These are phyloP conservation scores for Staurois parvus DNA, from an alignment of 2,797 vertebrate genomes.

Conservation along the genomic window DNA sequence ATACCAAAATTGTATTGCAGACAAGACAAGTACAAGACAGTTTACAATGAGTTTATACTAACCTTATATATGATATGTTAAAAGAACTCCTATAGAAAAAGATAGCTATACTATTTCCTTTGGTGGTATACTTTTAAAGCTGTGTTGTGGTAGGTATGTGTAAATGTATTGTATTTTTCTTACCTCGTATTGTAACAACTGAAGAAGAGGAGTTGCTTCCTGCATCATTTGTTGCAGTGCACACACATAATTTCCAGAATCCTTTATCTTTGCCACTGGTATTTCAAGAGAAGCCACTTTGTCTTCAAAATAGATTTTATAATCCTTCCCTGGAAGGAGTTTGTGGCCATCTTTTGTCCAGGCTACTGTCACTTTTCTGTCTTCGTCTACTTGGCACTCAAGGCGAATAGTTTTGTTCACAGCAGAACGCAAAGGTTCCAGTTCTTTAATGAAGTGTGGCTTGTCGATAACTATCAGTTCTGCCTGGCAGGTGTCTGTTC, in stretches of 20 bases:
- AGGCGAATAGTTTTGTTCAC: constrained; percentile 89
- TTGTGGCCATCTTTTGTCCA: constrained; percentile 96
- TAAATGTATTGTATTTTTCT: constrained; percentile 70
- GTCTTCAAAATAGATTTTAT: constrained; percentile 95
- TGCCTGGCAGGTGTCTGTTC: constrained; percentile 87
- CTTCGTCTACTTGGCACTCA: constrained; percentile 96
- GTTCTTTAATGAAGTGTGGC: constrained; percentile 87
- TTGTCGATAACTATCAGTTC: constrained; percentile 90
- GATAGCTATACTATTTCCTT: background rate
- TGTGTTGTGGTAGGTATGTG: constrained; percentile 19
- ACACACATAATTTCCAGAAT: constrained; percentile 93
- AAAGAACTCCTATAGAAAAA: background rate
- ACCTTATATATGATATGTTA: background rate
- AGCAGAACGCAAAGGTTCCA: constrained; percentile 84
- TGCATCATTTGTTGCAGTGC: constrained; percentile 92
- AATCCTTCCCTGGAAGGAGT: constrained; percentile 92
- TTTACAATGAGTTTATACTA: background rate
- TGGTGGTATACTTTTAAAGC: background rate
- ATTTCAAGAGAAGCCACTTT: constrained; percentile 95
- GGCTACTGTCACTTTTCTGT: constrained; percentile 87
- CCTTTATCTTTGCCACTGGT: constrained; percentile 91
- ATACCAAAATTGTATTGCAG: background rate
- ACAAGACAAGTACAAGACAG: constrained; percentile 6
- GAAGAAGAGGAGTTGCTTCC: constrained; percentile 90
- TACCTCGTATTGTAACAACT: constrained; percentile 91